Evolutionary conservation across 2,888 invertebrate genomes (phyloP), one percentile per base, ranked within the genome.

Genomic region (Xestia rhomboidea): DNA sequence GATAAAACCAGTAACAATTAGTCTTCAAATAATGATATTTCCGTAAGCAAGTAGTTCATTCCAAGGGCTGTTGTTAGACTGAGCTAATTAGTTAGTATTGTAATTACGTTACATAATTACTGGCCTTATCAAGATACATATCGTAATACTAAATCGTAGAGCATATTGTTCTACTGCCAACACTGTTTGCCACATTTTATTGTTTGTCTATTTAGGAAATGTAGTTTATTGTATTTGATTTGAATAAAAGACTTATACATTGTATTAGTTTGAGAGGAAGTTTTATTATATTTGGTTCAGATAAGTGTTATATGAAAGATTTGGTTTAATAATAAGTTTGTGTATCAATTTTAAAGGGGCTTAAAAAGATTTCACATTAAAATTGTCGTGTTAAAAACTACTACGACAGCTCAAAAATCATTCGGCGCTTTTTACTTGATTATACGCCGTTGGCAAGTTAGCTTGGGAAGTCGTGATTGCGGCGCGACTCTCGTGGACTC

Each of bases 91-190:
- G 8, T 2, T 34, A n/a, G 64, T 57, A 27, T 68, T 49, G n/a
- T 73, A 54, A 41, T 68, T 34, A 24, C 24, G 38, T 62, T 44
- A 67, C 41, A 57, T 51, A 68, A 62, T 81, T 81, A 83, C 83
- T 75, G 84, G 69, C 30, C 18, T 81, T 83, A 83, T 81, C 81
- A 83, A 83, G 54, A 69, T 63, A 72, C 15, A 62, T 57, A 46
- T 27, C 34, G 21, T 67, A 63, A 54, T 46, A 78, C 27, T 27
- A 44, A 30, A 51, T n/a, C 1, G 15, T 70, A 68, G 21, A 44
- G 41, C 21, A 64, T 68, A 68, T 73, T 68, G 51, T 68, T 73
- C 41, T 44, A 34, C 24, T 60, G 83, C 77, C 57, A 78, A 77
- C 69, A 62, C 21, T 67, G 30, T 46, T 46, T 64, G 77, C 49